Base-by-base conservation (phyloP, 2,113 vertebrate species). In the Apeltes quadracus region DNA sequence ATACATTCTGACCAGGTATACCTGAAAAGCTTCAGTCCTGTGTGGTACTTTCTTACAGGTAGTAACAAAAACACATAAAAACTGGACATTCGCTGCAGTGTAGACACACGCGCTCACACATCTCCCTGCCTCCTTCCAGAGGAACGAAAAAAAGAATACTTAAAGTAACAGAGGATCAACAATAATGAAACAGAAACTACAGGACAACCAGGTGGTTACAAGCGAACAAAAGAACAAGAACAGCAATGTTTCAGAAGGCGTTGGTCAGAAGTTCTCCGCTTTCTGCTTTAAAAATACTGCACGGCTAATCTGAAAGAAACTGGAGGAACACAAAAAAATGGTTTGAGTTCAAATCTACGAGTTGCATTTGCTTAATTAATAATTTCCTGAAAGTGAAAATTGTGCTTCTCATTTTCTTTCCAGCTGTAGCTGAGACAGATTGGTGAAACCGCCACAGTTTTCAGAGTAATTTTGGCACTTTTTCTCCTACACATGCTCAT, bases 211-310 rank as follows among this genome's bases (percentile, higher is more conserved):
- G 29, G 66, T 75, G 75, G 61, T 77, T 58, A 83, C 41, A 81
- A 83, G 65, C 53, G 75, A 76, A 87, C 63, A 71, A 85, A 61
- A 83, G 44, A 83, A 81, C 25, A 84, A 61, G 4, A 72, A 66
- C 73, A 79, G 36, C 48, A 27, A 69, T 13, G 57, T 70, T 67
- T 63, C 68, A 75, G 68, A 55, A 75, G 63, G 76, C 43, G 80
- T n/a, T 20, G 11, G 23, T 68, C 64, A 84, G 63, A 72, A 51
- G 44, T 48, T 44, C 27, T 18, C 16, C 48, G 84, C 71, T 69
- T 83, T 81, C 82, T 76, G 86, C 61, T 91, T 84, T 79, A 85
- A 43, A 89, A 92, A 91, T 78, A 91, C 90, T 91, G 88, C 84
- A 81, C 70, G 72, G 72, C 89, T 90, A 88, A 63, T 50, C 34